Evolutionary conservation across 2,797 vertebrate species (phyloP).

Genomic region (Aphelocoma californica): DNA sequence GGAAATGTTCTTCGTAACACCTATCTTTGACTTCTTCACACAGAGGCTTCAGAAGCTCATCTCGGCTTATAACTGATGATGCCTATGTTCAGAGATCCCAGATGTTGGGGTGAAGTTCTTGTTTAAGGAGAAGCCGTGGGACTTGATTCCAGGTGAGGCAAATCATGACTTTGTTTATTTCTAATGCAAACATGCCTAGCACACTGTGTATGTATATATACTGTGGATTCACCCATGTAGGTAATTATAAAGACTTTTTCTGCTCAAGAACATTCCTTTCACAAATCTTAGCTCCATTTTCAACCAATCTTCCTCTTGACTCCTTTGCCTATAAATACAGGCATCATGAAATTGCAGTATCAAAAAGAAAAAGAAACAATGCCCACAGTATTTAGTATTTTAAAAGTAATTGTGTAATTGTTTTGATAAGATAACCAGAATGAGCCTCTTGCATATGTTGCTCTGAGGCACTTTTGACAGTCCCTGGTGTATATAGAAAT

Average conservation of each 20-base stretch:
- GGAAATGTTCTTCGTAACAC: background rate
- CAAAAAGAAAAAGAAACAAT: background rate
- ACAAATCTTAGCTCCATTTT: background rate
- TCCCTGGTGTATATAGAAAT: background rate
- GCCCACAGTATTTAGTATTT: background rate
- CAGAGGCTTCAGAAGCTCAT: background rate
- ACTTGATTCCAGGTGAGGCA: background rate
- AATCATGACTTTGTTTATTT: background rate
- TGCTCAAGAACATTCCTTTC: background rate
- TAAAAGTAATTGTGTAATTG: background rate
- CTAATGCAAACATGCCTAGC: background rate
- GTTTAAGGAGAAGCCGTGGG: background rate
- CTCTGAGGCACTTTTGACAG: background rate
- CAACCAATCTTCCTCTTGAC: background rate
- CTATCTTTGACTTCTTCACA: background rate
- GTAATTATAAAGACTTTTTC: background rate
- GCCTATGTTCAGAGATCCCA: background rate
- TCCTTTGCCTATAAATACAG: background rate
- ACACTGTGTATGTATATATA: background rate
- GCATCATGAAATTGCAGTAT: background rate
- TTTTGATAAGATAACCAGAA: background rate
- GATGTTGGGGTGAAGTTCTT: background rate
- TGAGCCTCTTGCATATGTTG: background rate
- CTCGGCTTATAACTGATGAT: background rate
- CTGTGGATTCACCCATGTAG: background rate